A percentile compares a stretch with the other conserved stretches of the same genome.
These are phyloP conservation scores for Lasioglossum calceatum DNA, from an alignment of 2,888 invertebrate species.

Conservation along the genomic window DNA sequence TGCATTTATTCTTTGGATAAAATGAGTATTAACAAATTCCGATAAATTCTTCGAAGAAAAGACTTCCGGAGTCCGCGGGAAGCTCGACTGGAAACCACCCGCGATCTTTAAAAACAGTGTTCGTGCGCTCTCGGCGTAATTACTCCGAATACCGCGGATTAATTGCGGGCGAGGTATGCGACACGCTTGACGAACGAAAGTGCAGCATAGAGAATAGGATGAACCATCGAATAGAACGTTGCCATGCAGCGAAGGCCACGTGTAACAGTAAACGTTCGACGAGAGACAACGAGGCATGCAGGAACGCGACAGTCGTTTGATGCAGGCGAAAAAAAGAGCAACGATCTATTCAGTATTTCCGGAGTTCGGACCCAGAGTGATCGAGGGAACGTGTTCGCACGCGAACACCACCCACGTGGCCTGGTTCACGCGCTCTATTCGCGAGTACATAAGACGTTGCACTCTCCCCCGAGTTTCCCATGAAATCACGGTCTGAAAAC, in stretches of 20 bases:
- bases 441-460: background rate
- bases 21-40: background rate
- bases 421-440: constrained; percentile 38
- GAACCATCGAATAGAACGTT: constrained; percentile 5
- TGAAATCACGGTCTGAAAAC: constrained; percentile 44
- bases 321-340: background rate
- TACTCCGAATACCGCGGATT: constrained; percentile 16
- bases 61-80: background rate
- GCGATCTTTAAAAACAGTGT: background rate
- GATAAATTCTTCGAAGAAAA: background rate
- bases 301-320: constrained; percentile 9
- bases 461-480: constrained; percentile 27
- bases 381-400: background rate
- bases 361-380: background rate
- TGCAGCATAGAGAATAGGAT: background rate
- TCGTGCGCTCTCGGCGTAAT: constrained; percentile 11
- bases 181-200: background rate
- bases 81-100: background rate
- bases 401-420: constrained; percentile 53
- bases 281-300: constrained; percentile 12
- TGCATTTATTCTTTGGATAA: background rate
- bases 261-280: constrained; percentile 26
- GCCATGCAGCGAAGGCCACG: constrained; percentile 15
- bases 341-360: background rate
- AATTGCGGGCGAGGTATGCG: constrained; percentile 10